Percentiles rank a stretch among this genome's conserved stretches.
phyloP scores from a whole-genome alignment of 1,140 invertebrate species.

The Bicyclus anynana region DNA sequence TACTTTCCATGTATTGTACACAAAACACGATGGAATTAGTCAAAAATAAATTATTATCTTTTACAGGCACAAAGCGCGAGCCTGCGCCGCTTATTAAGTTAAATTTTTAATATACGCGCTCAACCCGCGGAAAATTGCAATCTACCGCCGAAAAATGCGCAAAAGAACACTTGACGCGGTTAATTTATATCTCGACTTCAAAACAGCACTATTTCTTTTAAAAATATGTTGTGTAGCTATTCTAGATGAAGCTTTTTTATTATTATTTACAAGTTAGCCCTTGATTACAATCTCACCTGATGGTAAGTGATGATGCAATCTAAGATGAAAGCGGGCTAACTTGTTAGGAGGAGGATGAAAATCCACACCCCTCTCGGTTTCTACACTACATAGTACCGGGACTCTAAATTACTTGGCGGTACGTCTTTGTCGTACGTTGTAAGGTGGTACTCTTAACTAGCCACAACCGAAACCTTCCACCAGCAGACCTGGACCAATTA shows the following conservation, averaged over 20 bases:
- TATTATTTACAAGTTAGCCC: no score
- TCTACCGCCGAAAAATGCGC: slow-evolving; percentile 37
- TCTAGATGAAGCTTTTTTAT: neutral
- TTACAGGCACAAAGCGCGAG: slow-evolving; percentile 39
- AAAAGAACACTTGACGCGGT: slow-evolving; percentile 9
- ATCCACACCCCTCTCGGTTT: no score
- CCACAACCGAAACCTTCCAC: no score
- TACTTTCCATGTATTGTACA: slow-evolving; percentile 2
- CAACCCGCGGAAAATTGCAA: slow-evolving; percentile 62
- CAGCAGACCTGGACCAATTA: no score
- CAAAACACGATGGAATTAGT: slow-evolving; percentile 22
- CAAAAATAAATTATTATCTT: slow-evolving; percentile 34
- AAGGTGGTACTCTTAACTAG: no score
- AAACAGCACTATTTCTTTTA: neutral
- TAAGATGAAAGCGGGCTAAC: no score
- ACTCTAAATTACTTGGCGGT: no score
- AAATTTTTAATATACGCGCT: slow-evolving; percentile 67
- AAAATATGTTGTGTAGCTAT: neutral
- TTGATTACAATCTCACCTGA: no score
- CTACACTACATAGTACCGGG: no score
- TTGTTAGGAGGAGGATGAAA: no score
- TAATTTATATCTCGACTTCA: slow-evolving; percentile 2
- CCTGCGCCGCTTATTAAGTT: slow-evolving; percentile 66
- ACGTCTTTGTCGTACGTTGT: no score
- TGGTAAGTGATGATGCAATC: no score